phyloP scores from a whole-genome alignment of 2,113 vertebrate genomes.

The Seriola quinqueradiata region DNA sequence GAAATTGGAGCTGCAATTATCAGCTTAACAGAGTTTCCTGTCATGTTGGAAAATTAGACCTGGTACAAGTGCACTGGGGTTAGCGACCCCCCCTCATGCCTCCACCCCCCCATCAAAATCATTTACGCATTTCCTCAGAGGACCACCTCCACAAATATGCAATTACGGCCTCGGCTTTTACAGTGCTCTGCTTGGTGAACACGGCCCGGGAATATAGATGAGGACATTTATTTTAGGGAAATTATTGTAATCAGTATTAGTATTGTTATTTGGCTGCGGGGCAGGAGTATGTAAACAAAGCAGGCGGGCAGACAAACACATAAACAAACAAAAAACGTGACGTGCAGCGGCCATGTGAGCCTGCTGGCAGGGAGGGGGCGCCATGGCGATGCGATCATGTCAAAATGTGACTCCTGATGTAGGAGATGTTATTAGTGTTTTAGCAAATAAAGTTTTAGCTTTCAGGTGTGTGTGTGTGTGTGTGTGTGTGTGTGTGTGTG shows the following conservation, averaged over 20 bases:
- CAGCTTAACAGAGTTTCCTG: constrained; percentile 87
- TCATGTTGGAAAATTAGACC: constrained; percentile 86
- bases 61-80: constrained; percentile 82
- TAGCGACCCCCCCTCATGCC: constrained; percentile 33
- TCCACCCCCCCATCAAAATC: constrained; percentile 73
- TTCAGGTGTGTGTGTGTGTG: constrained; percentile 19
- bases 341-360: constrained; percentile 34
- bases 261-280: constrained; percentile 31
- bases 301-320: constrained; percentile 21
- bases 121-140: constrained; percentile 80
- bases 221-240: constrained; percentile 42
- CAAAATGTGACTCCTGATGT: constrained; percentile 11
- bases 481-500: constrained; percentile 34
- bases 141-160: constrained; percentile 75
- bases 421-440: constrained; percentile 21
- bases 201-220: constrained; percentile 40
- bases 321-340: constrained; percentile 43
- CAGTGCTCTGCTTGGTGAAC: constrained; percentile 65
- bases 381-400: constrained; percentile 70
- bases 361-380: constrained; percentile 82
- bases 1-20: constrained; percentile 87
- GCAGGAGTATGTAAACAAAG: constrained; percentile 53
- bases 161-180: constrained; percentile 71
- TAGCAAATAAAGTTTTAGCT: constrained; percentile 13
- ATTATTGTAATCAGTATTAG: constrained; percentile 37